Evolutionary conservation across 1,140 invertebrate genomes (phyloP), one percentile per base, ranked within the genome.

Genomic region (Microplitis demolitor): DNA sequence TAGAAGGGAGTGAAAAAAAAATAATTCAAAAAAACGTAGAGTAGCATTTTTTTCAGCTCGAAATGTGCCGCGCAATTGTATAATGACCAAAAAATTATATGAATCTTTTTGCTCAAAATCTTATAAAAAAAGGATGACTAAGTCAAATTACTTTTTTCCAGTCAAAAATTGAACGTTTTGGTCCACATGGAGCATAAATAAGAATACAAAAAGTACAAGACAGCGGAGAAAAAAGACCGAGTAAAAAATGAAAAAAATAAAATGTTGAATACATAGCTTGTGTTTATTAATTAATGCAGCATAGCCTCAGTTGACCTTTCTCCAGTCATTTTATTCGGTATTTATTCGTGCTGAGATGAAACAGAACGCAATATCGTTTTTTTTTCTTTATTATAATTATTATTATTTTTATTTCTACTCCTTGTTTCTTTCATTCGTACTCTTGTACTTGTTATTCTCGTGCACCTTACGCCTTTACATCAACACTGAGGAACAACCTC

Each of bases 241-340:
- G 67, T 45, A 45, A 66, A 35, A 34, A 16, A 34, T 34, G 69
- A 11, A 8, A 54, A 53, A 24, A 24, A 24, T 24, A 24, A 24
- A 24, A 24, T 24, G 24, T 24, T 24, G 24, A 24, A 24, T 24
- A 24, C 24, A 24, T 24, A 2, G 24, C 24, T 24, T 1, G 50
- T 58, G 54, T 63, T 72, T 73, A 69, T 79, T 82, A 80, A 80
- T 79, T 79, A 78, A 82, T 64, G 76, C 75, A 76, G 63, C 73
- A 76, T 78, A 76, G 73, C 75, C 63, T 75, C 61, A 73, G 24
- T 76, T 75, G 79, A 77, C 76, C 80, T 80, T 79, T 74, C 61
- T 77, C 74, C 53, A 76, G 77, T 78, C 74, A 80, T 76, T 77
- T 82, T 81, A 79, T 79, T 80, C 79, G 78, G 76, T 79, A 81